Evolutionary conservation across 2,797 vertebrate species (phyloP), one percentile per base, ranked within the genome.

Genomic region (Spinibarbus caldwelli): DNA sequence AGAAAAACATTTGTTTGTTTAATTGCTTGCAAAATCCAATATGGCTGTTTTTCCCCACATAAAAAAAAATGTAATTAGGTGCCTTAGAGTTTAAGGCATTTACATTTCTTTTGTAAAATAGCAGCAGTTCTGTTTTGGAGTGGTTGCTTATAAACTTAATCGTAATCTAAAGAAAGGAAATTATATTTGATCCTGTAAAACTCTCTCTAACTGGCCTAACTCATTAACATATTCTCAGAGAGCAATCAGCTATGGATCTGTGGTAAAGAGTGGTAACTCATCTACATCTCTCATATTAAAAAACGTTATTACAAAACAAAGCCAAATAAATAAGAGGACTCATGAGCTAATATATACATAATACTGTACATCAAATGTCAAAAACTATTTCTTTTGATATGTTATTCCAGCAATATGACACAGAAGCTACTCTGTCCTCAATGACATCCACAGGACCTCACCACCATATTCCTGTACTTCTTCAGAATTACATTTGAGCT

Each of bases 381-480:
- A 93, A 84, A 94, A 94, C 93, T 89, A 92, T 88, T 80, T 83
- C 72, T 86, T 84, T 82, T 90, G 89, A 92, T 90, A 92, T 90
- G 90, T 92, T 73, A 82, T 93, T 93, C 91, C 92, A 93, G 91
- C 89, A 41, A 91, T 86, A 90, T 89, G 89, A 90, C 89, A 90
- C 85, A 90, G 86, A 86, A 52, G 68, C 19, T 43, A 43, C 6
- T 19, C 64, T 34, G n/a, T 73, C 8, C 87, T 94, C 96, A 99
- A 94, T 99, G 98, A 93, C 98, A 99, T 83, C 98, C 98, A 89
- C 98, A 99, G 70, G 98, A 99, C 86, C 98, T 96, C 38, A 99
- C 98, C 12, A 99, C 98, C 98, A 99, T 99, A 91, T 99, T 99
- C 92, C 98, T 97, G 89, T 99, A 99, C 93, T 99, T 99, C 94